Evolutionary conservation across 2,888 invertebrate species (phyloP), one percentile per base, ranked within the genome.

Genomic region (Arrhopalites spinosus): DNA sequence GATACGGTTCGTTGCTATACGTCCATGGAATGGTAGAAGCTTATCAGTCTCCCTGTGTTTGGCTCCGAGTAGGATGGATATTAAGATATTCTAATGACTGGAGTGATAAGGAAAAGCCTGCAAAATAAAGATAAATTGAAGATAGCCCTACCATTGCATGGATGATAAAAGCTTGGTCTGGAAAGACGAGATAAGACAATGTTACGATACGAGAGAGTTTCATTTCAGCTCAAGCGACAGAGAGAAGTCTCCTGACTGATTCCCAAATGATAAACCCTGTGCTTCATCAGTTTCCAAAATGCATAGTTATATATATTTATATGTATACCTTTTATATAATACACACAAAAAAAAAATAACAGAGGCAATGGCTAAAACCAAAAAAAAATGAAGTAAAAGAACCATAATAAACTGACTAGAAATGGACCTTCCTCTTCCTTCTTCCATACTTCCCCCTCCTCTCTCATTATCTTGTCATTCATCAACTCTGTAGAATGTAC

Each of bases 41-140:
- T 82, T 82, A 81, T 82, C 82, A 78, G 81, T 80, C 80, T 79
- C 79, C 81, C n/a, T 17, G 2, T 81, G 80, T 82, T 80, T 81
- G 80, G 80, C 81, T 81, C 81, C 79, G 81, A 80, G 80, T 78
- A 76, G 84, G 83, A 83, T 83, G 84, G 83, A 84, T 84, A 84
- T 84, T 84, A 84, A 84, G 84, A 84, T 84, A 84, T 84, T 84
- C 84, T 84, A 84, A 84, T 84, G 83, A 84, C 83, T 83, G 59
- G 74, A 13, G 77, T 79, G 84, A 84, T 84, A 84, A 84, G 84
- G 81, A 81, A 83, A 83, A 80, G 5, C 36, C 5, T 36, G 36
- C 36, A 36, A 81, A 82, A 81, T 82, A 82, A 82, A 82, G 82
- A 82, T 82, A 82, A 82, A 82, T 82, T 82, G 82, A 82, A 82